Conservation (phyloP, 1,140 invertebrate genomes). For the Bombus impatiens region DNA sequence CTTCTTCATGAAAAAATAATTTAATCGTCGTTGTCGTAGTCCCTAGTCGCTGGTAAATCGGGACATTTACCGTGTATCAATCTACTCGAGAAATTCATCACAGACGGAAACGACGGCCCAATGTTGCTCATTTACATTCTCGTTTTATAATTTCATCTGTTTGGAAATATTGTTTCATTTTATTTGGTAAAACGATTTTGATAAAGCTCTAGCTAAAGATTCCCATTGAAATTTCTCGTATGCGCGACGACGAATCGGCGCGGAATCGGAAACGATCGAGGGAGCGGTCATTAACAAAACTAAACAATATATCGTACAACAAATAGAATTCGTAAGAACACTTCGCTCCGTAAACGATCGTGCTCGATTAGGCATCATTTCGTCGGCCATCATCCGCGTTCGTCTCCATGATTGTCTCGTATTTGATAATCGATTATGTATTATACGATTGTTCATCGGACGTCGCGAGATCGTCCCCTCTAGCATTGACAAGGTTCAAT, state of each 20-base stretch:
- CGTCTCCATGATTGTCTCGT: slow-evolving; percentile 63
- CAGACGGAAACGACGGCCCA: not conserved
- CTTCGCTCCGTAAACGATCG: not conserved
- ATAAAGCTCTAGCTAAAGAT: not conserved
- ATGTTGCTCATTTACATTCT: no score
- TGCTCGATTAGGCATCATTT: slow-evolving; percentile 1
- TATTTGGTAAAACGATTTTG: not conserved
- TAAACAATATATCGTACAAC: slow-evolving; percentile 76
- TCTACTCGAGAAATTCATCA: not conserved
- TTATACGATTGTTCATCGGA: slow-evolving; percentile 31
- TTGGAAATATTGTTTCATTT: not conserved
- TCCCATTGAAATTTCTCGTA: slow-evolving; percentile 50
- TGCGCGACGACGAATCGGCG: not conserved
- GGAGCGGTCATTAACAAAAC: slow-evolving; percentile 71
- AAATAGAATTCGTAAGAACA: slow-evolving; percentile 74
- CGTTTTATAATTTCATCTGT: no score
- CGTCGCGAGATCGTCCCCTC: not conserved
- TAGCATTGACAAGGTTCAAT: not conserved
- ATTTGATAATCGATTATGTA: slow-evolving; percentile 59
- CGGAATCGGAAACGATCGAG: slow-evolving; percentile 18
- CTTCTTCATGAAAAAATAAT: slow-evolving; percentile 28
- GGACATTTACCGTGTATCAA: not conserved
- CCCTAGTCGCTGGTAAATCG: not conserved
- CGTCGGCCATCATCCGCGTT: slow-evolving; percentile 23
- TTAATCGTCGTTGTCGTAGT: not conserved